phyloP scores from a whole-genome alignment of 2,888 invertebrate species.

The Physocephala rufipes region DNA sequence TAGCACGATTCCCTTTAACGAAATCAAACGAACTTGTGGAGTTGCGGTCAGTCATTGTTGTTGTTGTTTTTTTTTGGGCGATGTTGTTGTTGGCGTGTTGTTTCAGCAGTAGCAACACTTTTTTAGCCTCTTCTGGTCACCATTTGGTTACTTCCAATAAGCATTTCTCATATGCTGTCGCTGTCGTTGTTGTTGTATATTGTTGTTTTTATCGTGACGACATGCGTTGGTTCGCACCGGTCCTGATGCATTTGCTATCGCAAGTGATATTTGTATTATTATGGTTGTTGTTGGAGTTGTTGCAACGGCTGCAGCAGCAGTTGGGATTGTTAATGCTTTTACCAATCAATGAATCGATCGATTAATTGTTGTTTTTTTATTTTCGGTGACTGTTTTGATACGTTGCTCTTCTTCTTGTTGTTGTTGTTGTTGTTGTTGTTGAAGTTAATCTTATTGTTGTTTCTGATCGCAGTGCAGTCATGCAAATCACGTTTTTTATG shows the following conservation, averaged over 20 bases:
- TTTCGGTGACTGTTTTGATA: neutral
- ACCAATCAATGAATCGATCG: neutral
- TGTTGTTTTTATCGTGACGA: neutral
- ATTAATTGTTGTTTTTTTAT: neutral
- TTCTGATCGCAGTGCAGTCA: constrained; percentile 36
- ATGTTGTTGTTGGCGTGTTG: no score
- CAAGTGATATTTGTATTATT: constrained; percentile 8
- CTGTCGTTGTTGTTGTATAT: no score
- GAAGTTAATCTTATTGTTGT: neutral
- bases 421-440: neutral
- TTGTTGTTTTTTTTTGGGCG: neutral
- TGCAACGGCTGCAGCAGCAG: neutral
- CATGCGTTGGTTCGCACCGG: neutral
- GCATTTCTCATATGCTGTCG: neutral
- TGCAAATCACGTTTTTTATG: constrained; percentile 43
- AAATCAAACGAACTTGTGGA: constrained; percentile 9
- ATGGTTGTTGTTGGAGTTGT: constrained; percentile 12
- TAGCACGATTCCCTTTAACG: constrained; percentile 8
- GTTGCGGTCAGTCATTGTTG: constrained; percentile 7
- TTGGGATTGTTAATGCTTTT: neutral
- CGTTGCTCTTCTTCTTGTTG: neutral
- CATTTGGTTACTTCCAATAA: neutral
- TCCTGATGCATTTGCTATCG: neutral
- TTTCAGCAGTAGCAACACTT: constrained; percentile 7
- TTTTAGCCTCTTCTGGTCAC: no score